Conservation (phyloP, 2,888 invertebrate genomes). For the Luperina testacea region DNA sequence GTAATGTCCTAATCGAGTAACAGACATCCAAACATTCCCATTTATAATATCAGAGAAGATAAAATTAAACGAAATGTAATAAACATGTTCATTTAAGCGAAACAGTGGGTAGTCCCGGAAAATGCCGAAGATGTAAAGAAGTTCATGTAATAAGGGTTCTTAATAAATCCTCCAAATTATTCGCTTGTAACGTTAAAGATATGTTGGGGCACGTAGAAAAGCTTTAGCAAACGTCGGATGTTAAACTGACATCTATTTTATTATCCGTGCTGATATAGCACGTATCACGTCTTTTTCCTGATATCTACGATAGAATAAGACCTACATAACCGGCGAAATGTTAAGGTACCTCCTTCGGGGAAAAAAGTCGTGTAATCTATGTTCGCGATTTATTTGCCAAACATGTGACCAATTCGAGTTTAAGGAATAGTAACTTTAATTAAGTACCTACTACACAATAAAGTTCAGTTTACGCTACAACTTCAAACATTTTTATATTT, state of each 20-base stretch:
- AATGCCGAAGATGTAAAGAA: slow-evolving; percentile 31
- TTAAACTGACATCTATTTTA: slow-evolving; percentile 33
- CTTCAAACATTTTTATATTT: no score
- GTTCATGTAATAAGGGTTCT: slow-evolving; percentile 40
- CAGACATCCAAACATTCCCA: slow-evolving; percentile 12
- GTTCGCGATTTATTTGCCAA: no score
- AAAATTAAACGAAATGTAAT: slow-evolving; percentile 34
- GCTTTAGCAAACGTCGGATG: slow-evolving; percentile 32
- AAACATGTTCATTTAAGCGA: slow-evolving; percentile 31
- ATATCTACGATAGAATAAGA: neutral
- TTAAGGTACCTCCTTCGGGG: no score
- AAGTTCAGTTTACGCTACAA: no score
- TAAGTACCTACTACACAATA: no score
- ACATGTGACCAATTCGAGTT: no score
- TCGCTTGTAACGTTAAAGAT: slow-evolving; percentile 31
- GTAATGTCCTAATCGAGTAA: slow-evolving; percentile 16
- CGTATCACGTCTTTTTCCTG: neutral
- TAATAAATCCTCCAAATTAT: slow-evolving; percentile 52
- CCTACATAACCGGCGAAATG: neutral
- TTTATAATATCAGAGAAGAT: slow-evolving; percentile 23
- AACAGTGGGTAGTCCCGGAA: slow-evolving; percentile 20
- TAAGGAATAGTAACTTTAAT: no score
- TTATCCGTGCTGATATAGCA: slow-evolving; percentile 13
- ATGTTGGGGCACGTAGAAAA: slow-evolving; percentile 57
- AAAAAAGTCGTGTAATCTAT: neutral